phyloP scores from a whole-genome alignment of 2,113 vertebrate species.

The Elgaria multicarinata region DNA sequence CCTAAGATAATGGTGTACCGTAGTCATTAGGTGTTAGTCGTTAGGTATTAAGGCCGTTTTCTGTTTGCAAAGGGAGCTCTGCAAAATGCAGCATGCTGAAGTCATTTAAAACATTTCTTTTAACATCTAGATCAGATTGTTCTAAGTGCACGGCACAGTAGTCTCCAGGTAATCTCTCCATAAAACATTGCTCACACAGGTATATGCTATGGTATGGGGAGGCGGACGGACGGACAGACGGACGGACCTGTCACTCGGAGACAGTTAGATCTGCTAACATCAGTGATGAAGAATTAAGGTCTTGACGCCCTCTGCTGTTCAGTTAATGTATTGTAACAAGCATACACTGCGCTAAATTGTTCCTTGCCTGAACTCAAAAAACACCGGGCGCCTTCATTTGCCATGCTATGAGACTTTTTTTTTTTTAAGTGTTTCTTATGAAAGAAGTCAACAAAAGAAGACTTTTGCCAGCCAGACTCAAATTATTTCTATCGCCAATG shows the following conservation, averaged over 20 bases:
- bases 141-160: constrained; percentile 50
- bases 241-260: constrained; percentile 1
- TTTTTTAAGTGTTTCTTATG: too few relatives aligned
- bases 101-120: not conserved
- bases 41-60: too few relatives aligned
- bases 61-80: constrained; percentile 29
- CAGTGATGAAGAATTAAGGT: constrained; percentile 49
- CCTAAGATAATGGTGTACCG: not conserved
- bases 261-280: not conserved
- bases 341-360: accelerated
- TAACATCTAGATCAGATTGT: constrained; percentile 38
- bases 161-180: constrained; percentile 1
- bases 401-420: too few relatives aligned
- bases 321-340: constrained; percentile 31
- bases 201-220: not conserved
- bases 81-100: constrained; percentile 12
- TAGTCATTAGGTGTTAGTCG: too few relatives aligned
- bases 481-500: too few relatives aligned
- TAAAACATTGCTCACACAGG: constrained; percentile 34
- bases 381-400: not conserved
- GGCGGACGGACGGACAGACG: not conserved
- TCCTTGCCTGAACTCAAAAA: not conserved
- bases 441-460: not conserved
- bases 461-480: not conserved
- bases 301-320: constrained; percentile 81